These are phyloP conservation scores for Cololabis saira DNA, from an alignment of 2,113 vertebrate species.

Conservation along the genomic window DNA sequence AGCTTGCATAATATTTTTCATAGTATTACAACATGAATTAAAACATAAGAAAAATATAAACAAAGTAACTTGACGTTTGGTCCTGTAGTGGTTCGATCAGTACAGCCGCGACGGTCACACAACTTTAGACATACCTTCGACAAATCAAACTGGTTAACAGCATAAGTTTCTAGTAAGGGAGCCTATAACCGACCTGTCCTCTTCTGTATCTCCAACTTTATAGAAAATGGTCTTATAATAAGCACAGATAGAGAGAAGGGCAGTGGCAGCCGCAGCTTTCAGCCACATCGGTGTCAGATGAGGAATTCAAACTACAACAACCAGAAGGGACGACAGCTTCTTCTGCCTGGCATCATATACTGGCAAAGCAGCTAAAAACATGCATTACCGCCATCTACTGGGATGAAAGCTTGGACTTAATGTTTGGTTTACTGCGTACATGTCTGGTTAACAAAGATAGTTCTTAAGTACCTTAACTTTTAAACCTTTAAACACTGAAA, in stretches of 20 bases:
- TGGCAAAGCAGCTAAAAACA: background rate
- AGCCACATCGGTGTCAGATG: background rate
- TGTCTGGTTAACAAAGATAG: too few species aligned
- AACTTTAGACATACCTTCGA: conserved; percentile 40
- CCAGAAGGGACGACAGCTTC: background rate
- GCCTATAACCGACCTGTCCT: conserved; percentile 8
- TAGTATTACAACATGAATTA: too few species aligned
- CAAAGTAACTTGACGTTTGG: background rate
- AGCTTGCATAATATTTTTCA: too few species aligned
- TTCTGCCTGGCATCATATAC: background rate
- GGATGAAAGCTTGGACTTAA: background rate
- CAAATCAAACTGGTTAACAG: conserved; percentile 5
- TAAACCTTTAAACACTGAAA: too few species aligned
- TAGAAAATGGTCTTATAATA: background rate
- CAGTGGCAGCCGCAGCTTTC: background rate
- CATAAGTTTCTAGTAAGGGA: conserved; percentile 26
- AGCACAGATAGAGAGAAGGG: background rate
- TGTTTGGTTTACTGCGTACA: too few species aligned
- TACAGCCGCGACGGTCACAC: background rate
- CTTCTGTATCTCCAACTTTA: background rate
- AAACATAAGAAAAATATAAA: too few species aligned
- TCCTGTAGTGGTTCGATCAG: background rate
- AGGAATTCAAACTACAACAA: too few species aligned
- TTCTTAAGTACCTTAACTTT: too few species aligned
- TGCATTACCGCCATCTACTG: background rate